These are phyloP conservation scores for Zootoca vivipara DNA, from an alignment of 2,113 vertebrate species.

Conservation along the genomic window DNA sequence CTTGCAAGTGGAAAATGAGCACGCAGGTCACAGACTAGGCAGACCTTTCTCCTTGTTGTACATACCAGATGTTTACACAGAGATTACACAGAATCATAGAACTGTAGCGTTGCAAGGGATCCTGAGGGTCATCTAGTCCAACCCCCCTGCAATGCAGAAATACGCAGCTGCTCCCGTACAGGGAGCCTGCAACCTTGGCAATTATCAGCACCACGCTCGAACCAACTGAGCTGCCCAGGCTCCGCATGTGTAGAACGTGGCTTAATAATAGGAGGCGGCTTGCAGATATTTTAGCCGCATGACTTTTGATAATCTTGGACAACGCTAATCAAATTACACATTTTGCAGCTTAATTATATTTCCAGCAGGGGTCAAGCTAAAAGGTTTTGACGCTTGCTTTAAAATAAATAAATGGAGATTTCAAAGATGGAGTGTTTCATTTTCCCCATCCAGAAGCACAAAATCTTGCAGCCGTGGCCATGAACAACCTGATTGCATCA, in stretches of 20 bases:
- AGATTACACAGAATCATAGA: too few relatives aligned
- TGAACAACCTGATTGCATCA: background rate
- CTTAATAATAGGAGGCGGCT: slow-evolving; percentile 32
- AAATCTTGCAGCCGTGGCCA: background rate
- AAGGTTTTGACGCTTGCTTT: background rate
- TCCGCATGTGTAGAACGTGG: background rate
- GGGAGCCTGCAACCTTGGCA: too few relatives aligned
- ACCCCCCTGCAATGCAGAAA: too few relatives aligned
- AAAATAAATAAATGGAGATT: too few relatives aligned
- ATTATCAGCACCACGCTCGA: too few relatives aligned
- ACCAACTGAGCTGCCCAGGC: too few relatives aligned
- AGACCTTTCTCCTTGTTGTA: background rate
- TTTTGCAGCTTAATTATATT: slow-evolving; percentile 74
- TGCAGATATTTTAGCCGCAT: slow-evolving; percentile 60
- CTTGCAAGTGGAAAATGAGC: background rate
- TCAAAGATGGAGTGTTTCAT: background rate
- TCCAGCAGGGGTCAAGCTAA: slow-evolving; percentile 39
- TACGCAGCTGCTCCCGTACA: too few relatives aligned
- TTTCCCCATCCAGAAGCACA: background rate
- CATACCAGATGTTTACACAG: too few relatives aligned
- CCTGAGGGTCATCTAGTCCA: too few relatives aligned
- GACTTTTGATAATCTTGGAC: slow-evolving; percentile 68
- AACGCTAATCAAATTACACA: slow-evolving; percentile 73
- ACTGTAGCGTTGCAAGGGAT: too few relatives aligned
- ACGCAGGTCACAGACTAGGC: background rate